Evolutionary conservation across 2,888 invertebrate genomes (phyloP).

Genomic region (Cephus spinipes): DNA sequence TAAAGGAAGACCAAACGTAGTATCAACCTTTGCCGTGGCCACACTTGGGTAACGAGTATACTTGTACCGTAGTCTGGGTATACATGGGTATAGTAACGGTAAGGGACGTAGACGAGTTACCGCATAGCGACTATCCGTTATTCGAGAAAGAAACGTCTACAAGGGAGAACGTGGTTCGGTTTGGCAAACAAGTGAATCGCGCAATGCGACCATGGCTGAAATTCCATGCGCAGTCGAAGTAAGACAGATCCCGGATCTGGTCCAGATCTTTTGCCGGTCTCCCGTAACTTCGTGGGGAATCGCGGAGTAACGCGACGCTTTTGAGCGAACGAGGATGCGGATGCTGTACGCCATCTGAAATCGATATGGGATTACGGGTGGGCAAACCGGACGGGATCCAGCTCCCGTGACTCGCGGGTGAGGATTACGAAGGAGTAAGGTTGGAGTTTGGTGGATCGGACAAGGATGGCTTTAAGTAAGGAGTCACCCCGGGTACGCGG

Average conservation of each 20-base stretch:
- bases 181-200: neutral
- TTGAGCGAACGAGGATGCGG: neutral
- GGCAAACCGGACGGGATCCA: constrained; percentile 19
- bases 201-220: neutral
- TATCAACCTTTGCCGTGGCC: neutral
- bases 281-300: neutral
- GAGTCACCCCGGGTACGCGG: neutral
- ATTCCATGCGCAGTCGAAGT: neutral
- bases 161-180: neutral
- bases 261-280: neutral
- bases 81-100: neutral
- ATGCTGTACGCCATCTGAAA: neutral
- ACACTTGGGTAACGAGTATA: neutral
- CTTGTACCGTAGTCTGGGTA: neutral
- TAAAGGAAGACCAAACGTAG: neutral
- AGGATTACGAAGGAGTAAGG: neutral
- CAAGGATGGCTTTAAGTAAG: constrained; percentile 21
- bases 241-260: neutral
- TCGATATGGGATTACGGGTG: constrained; percentile 18
- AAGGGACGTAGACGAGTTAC: neutral
- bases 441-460: constrained; percentile 1
- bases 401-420: neutral
- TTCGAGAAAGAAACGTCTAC: neutral
- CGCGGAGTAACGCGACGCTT: neutral
- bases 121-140: neutral